These are phyloP conservation scores for Muscicapa striata DNA, from an alignment of 2,797 vertebrate species.

Conservation along the genomic window DNA sequence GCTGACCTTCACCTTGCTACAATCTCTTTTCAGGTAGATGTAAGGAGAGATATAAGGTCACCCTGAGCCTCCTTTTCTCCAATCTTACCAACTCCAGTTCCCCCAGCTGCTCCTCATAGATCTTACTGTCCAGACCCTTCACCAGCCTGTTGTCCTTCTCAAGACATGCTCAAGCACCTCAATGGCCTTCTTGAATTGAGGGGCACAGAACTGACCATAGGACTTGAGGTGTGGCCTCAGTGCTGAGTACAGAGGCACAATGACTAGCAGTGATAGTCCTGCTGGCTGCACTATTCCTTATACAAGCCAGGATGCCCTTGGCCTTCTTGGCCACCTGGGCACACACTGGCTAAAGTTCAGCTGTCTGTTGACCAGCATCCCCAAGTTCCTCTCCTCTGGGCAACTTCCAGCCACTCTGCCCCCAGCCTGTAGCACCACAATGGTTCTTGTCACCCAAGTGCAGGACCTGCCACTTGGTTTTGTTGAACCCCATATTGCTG, in stretches of 20 bases:
- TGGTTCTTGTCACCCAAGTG: neutral
- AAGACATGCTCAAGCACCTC: neutral
- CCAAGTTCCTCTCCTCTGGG: neutral
- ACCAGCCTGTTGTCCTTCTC: accelerated
- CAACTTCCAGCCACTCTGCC: neutral
- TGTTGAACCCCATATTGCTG: neutral
- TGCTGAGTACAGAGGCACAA: accelerated
- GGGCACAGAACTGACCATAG: neutral
- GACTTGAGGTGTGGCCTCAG: accelerated
- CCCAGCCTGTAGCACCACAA: no score
- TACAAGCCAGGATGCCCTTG: neutral
- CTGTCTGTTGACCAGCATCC: accelerated
- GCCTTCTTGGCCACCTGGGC: neutral
- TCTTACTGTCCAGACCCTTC: neutral
- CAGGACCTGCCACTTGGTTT: neutral
- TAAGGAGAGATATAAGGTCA: neutral
- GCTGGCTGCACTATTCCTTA: neutral
- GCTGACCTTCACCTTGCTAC: no score
- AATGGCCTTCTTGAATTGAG: neutral
- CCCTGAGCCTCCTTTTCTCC: neutral
- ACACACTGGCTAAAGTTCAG: neutral
- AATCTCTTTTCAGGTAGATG: neutral
- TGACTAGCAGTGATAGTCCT: neutral
- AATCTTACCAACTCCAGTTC: neutral
- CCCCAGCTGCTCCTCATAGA: neutral